phyloP scores from a whole-genome alignment of 2,888 invertebrate genomes.

The Dicranocentrus wangi region DNA sequence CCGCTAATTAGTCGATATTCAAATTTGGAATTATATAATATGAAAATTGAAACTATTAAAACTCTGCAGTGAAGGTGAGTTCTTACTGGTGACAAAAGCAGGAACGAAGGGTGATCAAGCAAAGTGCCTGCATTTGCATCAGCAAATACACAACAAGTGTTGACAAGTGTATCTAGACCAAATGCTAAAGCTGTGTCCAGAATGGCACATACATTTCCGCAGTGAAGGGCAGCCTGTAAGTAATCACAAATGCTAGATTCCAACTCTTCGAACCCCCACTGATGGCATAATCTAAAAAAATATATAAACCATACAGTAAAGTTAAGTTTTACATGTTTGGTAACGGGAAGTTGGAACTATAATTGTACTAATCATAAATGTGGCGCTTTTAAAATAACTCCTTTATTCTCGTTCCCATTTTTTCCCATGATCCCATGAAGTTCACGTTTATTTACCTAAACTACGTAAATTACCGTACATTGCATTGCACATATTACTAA shows the following conservation, averaged over 20 bases:
- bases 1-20: not conserved
- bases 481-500: no score
- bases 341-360: no score
- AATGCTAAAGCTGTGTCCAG: constrained; percentile 91
- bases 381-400: constrained; percentile 1
- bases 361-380: no score
- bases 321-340: no score
- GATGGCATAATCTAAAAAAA: constrained; percentile 83
- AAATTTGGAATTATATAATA: no score
- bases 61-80: not conserved
- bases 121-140: constrained; percentile 92
- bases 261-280: constrained; percentile 94
- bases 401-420: not conserved
- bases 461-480: no score
- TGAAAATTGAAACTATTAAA: not conserved
- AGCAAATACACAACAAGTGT: constrained; percentile 91
- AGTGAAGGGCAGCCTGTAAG: constrained; percentile 88
- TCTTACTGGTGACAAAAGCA: constrained; percentile 86
- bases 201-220: constrained; percentile 94
- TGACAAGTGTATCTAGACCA: constrained; percentile 78
- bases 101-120: constrained; percentile 87
- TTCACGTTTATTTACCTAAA: not conserved
- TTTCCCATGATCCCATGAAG: not conserved
- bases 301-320: no score
- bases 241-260: constrained; percentile 95